Evolutionary conservation across 2,797 vertebrate species (phyloP).

Genomic region (Sparus aurata): DNA sequence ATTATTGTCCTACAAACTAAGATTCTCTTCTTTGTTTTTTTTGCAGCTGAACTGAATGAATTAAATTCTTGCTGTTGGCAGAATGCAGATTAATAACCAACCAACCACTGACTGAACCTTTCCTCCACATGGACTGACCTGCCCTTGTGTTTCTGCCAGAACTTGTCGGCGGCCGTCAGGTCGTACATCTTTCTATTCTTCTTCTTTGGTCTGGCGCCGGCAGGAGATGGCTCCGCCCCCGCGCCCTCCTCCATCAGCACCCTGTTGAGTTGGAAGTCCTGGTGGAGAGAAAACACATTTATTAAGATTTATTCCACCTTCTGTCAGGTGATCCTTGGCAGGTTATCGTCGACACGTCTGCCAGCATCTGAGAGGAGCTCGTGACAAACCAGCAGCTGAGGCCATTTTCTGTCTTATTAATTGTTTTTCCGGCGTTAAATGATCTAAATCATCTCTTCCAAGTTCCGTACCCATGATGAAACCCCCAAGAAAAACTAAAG

Average conservation of each 20-base stretch:
- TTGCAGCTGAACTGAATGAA: too few species aligned
- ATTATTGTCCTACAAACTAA: too few species aligned
- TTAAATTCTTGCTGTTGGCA: neutral
- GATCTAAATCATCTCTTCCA: neutral
- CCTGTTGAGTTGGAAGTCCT: slow-evolving; percentile 98
- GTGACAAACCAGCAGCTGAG: neutral
- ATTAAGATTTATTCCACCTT: neutral
- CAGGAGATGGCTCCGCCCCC: slow-evolving; percentile 89
- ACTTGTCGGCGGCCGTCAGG: slow-evolving; percentile 93
- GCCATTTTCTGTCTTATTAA: neutral
- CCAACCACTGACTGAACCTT: slow-evolving; percentile 31
- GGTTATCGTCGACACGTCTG: neutral
- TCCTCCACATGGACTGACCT: slow-evolving; percentile 82
- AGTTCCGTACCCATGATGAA: neutral
- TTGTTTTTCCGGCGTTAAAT: neutral
- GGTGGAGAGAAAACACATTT: neutral
- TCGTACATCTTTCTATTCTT: slow-evolving; percentile 96
- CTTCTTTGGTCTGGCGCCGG: slow-evolving; percentile 97
- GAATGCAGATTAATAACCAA: neutral
- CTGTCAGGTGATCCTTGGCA: neutral
- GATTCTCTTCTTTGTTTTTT: too few species aligned
- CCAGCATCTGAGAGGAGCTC: neutral
- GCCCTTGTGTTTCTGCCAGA: slow-evolving; percentile 99
- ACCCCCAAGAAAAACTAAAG: slow-evolving; percentile 18
- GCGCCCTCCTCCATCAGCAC: slow-evolving; percentile 93